A percentile compares a stretch with the other conserved stretches of the same genome.
phyloP scores from a whole-genome alignment of 35 echinoderm and acorn worm species.

The Lytechinus variegatus region DNA sequence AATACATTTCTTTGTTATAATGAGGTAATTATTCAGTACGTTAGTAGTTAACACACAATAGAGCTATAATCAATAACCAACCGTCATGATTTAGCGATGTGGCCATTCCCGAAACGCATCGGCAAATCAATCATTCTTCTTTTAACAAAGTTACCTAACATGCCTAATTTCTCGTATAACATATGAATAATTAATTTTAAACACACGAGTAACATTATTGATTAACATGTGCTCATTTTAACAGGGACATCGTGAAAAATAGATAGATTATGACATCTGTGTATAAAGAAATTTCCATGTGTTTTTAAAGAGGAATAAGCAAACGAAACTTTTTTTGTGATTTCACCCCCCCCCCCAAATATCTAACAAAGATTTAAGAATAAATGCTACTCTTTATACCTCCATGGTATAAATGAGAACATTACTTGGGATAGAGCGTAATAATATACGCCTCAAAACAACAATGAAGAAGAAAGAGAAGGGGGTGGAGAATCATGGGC shows the following conservation, averaged over 20 bases:
- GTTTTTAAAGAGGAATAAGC: too few relatives aligned
- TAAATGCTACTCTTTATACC: too few relatives aligned
- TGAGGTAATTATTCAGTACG: neutral
- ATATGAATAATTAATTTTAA: neutral
- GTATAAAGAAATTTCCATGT: neutral
- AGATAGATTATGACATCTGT: neutral
- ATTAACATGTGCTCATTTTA: neutral
- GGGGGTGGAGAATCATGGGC: too few relatives aligned
- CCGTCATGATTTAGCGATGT: neutral
- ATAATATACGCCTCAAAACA: too few relatives aligned
- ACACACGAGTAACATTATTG: neutral
- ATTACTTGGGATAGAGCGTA: too few relatives aligned
- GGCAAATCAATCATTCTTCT: neutral
- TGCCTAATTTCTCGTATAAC: neutral
- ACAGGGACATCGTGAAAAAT: neutral
- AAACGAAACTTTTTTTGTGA: too few relatives aligned
- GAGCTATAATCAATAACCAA: neutral
- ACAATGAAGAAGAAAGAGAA: too few relatives aligned
- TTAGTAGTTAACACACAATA: neutral
- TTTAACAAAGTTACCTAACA: neutral
- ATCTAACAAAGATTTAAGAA: too few relatives aligned
- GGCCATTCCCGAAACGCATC: neutral
- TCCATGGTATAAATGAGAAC: too few relatives aligned
- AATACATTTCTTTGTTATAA: neutral
- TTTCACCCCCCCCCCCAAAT: too few relatives aligned